These are phyloP conservation scores for Mastacembelus armatus DNA, from an alignment of 2,797 vertebrate genomes.

Conservation along the genomic window DNA sequence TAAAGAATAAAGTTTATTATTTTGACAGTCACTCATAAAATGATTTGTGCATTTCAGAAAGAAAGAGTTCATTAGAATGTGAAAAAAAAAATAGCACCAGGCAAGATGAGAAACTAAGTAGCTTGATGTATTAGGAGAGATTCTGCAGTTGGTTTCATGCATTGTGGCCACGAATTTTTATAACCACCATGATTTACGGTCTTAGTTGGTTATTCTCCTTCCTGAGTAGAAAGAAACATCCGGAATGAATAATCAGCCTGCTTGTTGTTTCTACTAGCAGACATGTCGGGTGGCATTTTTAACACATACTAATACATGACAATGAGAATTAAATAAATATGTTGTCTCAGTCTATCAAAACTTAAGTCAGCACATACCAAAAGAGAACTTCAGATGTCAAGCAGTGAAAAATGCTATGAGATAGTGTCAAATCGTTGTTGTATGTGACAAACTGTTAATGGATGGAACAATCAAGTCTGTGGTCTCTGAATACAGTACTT, in stretches of 20 bases:
- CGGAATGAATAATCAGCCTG: neutral
- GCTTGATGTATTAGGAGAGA: no score
- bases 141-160: no score
- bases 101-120: neutral
- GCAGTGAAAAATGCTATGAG: slow-evolving; percentile 13
- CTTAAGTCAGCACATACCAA: slow-evolving; percentile 1
- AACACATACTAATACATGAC: slow-evolving; percentile 4
- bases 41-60: slow-evolving; percentile 2
- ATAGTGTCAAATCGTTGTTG: slow-evolving; percentile 50
- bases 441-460: slow-evolving; percentile 5
- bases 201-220: neutral
- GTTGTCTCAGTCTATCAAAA: neutral
- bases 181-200: neutral
- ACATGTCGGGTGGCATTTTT: neutral
- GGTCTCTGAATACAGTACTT: slow-evolving; percentile 10
- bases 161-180: neutral
- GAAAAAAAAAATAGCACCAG: neutral
- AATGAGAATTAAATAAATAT: slow-evolving; percentile 32
- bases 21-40: slow-evolving; percentile 6
- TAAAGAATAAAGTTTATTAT: slow-evolving; percentile 13
- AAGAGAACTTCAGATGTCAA: slow-evolving; percentile 32
- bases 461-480: slow-evolving; percentile 21
- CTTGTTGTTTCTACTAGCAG: neutral
- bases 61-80: neutral
- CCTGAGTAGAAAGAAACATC: slow-evolving; percentile 16